Evolutionary conservation across 2,888 invertebrate species (phyloP).

Genomic region (Himalopsyche kuldschensis): DNA sequence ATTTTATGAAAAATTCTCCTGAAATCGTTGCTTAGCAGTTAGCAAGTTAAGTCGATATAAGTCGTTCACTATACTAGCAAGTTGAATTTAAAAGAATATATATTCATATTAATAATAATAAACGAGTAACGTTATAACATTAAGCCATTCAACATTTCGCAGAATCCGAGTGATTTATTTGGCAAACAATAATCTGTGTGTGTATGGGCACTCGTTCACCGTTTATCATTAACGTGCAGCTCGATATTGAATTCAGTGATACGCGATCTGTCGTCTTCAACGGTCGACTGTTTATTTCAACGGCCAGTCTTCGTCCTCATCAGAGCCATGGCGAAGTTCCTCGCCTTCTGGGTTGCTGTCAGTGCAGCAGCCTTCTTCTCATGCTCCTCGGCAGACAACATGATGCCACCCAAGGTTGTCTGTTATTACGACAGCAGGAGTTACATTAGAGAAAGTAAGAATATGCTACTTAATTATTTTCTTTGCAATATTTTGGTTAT

Average conservation of each 20-base stretch:
- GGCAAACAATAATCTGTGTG: neutral
- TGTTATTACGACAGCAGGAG: constrained; percentile 75
- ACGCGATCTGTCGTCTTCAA: constrained; percentile 22
- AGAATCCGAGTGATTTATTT: neutral
- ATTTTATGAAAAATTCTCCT: too few relatives aligned
- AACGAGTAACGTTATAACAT: too few relatives aligned
- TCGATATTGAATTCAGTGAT: constrained; percentile 25
- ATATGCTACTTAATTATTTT: neutral
- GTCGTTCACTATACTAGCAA: too few relatives aligned
- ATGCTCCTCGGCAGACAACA: constrained; percentile 48
- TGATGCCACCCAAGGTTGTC: constrained; percentile 62
- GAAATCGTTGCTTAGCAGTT: too few relatives aligned
- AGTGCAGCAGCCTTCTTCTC: constrained; percentile 42
- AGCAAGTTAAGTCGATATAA: too few relatives aligned
- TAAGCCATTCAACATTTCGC: neutral
- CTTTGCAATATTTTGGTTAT: too few relatives aligned
- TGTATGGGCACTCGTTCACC: neutral
- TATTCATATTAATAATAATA: too few relatives aligned
- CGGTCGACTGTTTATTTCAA: constrained; percentile 5
- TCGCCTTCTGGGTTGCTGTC: constrained; percentile 44
- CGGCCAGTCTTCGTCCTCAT: neutral
- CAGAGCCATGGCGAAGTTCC: constrained; percentile 31
- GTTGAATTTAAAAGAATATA: too few relatives aligned
- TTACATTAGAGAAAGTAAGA: constrained; percentile 69
- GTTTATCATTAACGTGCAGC: constrained; percentile 26